Base-by-base conservation (phyloP, 2,113 vertebrate genomes). In the Halcyon senegalensis region DNA sequence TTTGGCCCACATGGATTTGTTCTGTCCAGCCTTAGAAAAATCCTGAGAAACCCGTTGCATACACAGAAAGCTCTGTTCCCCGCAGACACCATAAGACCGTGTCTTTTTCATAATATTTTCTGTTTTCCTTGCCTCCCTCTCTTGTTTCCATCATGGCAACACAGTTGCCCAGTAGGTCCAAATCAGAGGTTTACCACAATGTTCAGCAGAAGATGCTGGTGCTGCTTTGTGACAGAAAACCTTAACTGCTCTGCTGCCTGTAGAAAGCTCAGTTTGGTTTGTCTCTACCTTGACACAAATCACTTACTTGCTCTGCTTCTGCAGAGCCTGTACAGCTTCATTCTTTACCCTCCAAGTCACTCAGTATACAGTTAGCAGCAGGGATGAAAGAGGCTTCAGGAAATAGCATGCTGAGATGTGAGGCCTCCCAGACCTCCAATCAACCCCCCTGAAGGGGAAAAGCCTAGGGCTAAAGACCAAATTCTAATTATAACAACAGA, bases 401-500 rank as follows among this genome's bases (percentile, higher is more conserved):
- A 97, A 97, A 93, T 85, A 93, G 51, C 97, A 81, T 73, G 93
- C 96, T 94, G 97, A 94, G 97, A 97, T 97, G 93, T 94, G 89
- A 97, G 91, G 96, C 93, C 94, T 96, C 93, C 81, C 89, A 89
- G 91, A 77, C 92, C 95, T 97, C 92, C 95, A 96, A 94, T 97
- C 96, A 97, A 73, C 85, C 80, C 83, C 94, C 93, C 91, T 93
- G 85, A 95, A 96, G 94, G 96, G 83, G 84, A 96, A 96, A 96
- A 92, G 95, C 95, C 93, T 80, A 86, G 56, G 89, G 94, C 93
- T 90, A 92, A 92, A 96, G 95, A 93, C 95, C 85, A 91, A 92
- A 90, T 94, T 96, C 92, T 97, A 97, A 97, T 97, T 97, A 95
- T 94, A 97, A 96, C 95, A 95, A 89, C 95, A 96, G 96, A 96